Percentiles rank a stretch among this genome's conserved stretches.
phyloP scores from a whole-genome alignment of 1,140 invertebrate genomes.

The Myzus persicae region DNA sequence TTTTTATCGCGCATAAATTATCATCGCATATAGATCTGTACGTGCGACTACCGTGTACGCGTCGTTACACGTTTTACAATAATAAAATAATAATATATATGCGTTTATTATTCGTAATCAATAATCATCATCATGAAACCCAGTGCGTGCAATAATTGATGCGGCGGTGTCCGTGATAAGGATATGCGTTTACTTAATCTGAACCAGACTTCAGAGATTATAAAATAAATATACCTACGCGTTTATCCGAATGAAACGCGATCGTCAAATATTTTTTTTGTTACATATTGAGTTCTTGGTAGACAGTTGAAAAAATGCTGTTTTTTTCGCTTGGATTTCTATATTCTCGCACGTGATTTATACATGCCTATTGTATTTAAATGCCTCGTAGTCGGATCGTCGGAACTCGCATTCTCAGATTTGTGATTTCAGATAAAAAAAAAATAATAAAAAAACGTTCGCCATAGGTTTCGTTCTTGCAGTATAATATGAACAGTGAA shows the following conservation, averaged over 20 bases:
- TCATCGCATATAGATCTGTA: neutral
- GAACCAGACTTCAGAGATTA: too few species aligned
- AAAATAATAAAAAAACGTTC: neutral
- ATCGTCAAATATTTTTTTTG: neutral
- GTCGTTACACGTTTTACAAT: neutral
- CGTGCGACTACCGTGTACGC: neutral
- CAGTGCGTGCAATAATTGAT: neutral
- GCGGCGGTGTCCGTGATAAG: neutral
- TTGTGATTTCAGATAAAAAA: slow-evolving; percentile 12
- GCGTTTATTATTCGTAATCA: neutral
- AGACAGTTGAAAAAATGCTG: neutral
- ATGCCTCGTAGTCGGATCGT: neutral
- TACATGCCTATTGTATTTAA: slow-evolving; percentile 37
- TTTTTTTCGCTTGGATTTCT: neutral
- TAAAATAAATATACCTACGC: neutral
- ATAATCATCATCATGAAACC: neutral
- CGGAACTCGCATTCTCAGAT: slow-evolving; percentile 23
- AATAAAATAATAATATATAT: neutral
- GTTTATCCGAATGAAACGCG: neutral
- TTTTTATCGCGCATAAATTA: neutral
- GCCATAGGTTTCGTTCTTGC: neutral
- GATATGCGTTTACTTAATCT: neutral
- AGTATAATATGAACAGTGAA: neutral
- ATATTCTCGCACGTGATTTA: slow-evolving; percentile 15
- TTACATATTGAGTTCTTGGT: neutral